Conservation (phyloP, 2,888 invertebrate genomes). For the Aleiodes alternator region DNA sequence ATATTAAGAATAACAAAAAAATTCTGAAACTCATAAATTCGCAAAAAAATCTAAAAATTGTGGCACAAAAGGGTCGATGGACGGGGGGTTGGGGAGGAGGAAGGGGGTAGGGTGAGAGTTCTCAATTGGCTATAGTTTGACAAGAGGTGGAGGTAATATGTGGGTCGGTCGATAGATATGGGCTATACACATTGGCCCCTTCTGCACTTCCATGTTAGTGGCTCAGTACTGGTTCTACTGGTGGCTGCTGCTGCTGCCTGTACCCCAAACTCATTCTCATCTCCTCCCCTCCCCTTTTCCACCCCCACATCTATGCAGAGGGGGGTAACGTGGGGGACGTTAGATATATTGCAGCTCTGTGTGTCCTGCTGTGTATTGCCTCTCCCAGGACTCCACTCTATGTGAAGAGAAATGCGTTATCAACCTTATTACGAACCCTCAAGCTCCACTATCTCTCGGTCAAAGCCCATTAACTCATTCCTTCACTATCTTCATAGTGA, state of each 20-base stretch:
- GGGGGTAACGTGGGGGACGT: neutral
- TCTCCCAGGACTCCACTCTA: slow-evolving; percentile 1
- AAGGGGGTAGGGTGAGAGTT: too few species aligned
- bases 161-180: slow-evolving; percentile 66
- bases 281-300: too few species aligned
- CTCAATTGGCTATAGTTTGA: slow-evolving; percentile 62
- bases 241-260: slow-evolving; percentile 17
- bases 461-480: slow-evolving; percentile 67
- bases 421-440: slow-evolving; percentile 32
- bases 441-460: slow-evolving; percentile 56
- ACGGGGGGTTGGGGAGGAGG: too few species aligned
- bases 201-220: slow-evolving; percentile 1
- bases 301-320: neutral
- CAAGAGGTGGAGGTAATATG: slow-evolving; percentile 62
- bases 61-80: too few species aligned
- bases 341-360: slow-evolving; percentile 31
- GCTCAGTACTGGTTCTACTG: neutral
- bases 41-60: too few species aligned
- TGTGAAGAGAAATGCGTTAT: slow-evolving; percentile 18
- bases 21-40: too few species aligned
- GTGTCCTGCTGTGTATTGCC: slow-evolving; percentile 24
- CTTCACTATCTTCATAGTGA: slow-evolving; percentile 53
- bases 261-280: slow-evolving; percentile 3
- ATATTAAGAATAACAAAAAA: too few species aligned
- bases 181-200: slow-evolving; percentile 35